A percentile compares a stretch with the other conserved stretches of the same genome.
Conservation (phyloP, 2,888 invertebrate species). For the Amphipyra berbera region DNA sequence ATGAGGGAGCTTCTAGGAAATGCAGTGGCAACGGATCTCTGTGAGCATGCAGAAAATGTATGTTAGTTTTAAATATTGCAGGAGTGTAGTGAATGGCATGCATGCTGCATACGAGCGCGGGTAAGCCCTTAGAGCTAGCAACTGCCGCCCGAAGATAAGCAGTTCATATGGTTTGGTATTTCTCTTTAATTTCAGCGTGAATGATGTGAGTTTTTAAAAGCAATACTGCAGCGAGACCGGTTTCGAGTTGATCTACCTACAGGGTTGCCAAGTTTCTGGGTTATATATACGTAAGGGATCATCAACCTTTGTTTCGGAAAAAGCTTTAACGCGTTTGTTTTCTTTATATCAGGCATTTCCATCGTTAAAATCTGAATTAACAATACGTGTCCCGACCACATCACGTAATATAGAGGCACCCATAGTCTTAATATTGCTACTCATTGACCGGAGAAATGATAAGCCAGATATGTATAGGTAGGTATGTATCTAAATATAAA, state of each 20-base stretch:
- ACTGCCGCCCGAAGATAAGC: slow-evolving; percentile 43
- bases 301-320: too few species aligned
- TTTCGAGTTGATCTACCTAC: slow-evolving; percentile 8
- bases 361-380: too few species aligned
- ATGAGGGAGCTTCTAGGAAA: slow-evolving; percentile 22
- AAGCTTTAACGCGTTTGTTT: too few species aligned
- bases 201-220: slow-evolving; percentile 25
- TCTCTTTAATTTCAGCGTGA: slow-evolving; percentile 39
- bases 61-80: slow-evolving; percentile 38
- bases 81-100: slow-evolving; percentile 22
- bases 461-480: too few species aligned
- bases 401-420: too few species aligned
- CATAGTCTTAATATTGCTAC: too few species aligned
- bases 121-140: slow-evolving; percentile 21
- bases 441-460: too few species aligned
- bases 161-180: slow-evolving; percentile 30
- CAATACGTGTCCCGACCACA: too few species aligned
- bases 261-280: neutral
- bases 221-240: slow-evolving; percentile 4
- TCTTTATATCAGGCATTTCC: too few species aligned
- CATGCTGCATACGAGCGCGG: slow-evolving; percentile 14
- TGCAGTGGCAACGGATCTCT: neutral
- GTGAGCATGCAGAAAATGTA: slow-evolving; percentile 11
- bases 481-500: too few species aligned
- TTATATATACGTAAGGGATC: too few species aligned